phyloP scores from a whole-genome alignment of 1,140 invertebrate genomes.

The Galendromus occidentalis region DNA sequence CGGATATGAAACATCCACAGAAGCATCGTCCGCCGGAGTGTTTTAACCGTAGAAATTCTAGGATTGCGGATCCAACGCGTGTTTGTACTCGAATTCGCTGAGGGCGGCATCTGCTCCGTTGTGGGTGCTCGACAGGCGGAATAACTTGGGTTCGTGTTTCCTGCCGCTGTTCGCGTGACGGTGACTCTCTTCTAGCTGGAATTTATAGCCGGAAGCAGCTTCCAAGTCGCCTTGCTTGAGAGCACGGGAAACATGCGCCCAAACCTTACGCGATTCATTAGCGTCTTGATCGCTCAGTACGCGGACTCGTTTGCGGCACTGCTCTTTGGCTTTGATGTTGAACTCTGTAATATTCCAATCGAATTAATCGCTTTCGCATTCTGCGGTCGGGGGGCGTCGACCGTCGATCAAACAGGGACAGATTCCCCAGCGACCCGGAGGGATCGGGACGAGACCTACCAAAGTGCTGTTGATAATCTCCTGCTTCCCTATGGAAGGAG shows the following conservation, averaged over 20 bases:
- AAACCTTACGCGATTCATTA: conserved; percentile 34
- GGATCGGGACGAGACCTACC: conserved; percentile 10
- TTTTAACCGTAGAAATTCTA: too few species aligned
- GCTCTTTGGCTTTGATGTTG: neutral
- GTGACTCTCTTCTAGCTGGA: conserved; percentile 2
- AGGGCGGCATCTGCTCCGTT: neutral
- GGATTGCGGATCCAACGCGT: neutral
- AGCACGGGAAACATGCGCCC: conserved; percentile 36
- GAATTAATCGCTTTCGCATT: too few species aligned
- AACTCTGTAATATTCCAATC: conserved; percentile 11
- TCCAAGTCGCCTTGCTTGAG: conserved; percentile 32
- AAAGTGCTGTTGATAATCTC: conserved; percentile 1
- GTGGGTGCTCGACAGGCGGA: neutral
- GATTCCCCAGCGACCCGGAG: too few species aligned
- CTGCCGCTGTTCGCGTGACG: neutral
- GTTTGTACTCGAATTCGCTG: conserved; percentile 1
- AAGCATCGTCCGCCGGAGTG: too few species aligned
- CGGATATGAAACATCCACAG: too few species aligned
- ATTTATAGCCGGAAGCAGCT: conserved; percentile 34
- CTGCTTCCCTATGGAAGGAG: neutral
- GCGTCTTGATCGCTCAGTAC: conserved; percentile 27
- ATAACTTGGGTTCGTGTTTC: conserved; percentile 2
- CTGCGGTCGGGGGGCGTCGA: too few species aligned
- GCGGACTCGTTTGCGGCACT: conserved; percentile 28
- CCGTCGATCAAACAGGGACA: too few species aligned